Base-by-base conservation (phyloP, 2,888 invertebrate species). In the Leistus spinibarbis region DNA sequence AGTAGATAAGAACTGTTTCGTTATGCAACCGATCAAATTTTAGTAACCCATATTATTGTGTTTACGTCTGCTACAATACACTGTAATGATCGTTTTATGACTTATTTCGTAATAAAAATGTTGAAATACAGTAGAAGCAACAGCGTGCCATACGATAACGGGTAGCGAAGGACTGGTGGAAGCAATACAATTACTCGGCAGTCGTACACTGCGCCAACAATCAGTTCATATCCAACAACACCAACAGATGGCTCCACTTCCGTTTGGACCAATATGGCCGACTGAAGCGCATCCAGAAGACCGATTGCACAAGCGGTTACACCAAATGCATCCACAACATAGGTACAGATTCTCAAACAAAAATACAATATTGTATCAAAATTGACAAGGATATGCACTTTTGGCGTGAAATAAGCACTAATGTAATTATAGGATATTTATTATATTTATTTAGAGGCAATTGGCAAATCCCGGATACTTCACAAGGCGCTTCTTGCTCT, bases 131-230 rank as follows among this genome's bases (percentile, higher is more conserved):
- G 66, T 69, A 23, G 75, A 75, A 13, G 9, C 53, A 7, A 27
- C 64, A 53, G 69, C 27, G 5, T 69, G 69, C 13, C 40, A 63
- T 20, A 82, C 84, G n/a, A 82, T 89, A 78, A 87, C 89, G 22
- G 90, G 90, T 81, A 90, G 90, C 71, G 91, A 91, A 81, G 91
- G 91, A 19, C 85, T 91, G 62, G 89, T 90, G 13, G 91, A 91
- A 83, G 91, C 91, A 1, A 91, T 91, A 78, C 90, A 91, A 78
- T 82, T 91, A 20, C 82, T 91, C 4, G 91, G 91, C 5, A 90
- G 90, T 79, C 86, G 89, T 77, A 90, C 90, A 68, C 82, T 82
- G 77, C 79, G 86, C 20, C 83, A 82, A 70, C 17, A 40, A 13
- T 66, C 54, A 4, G 20, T 27, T 54, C 64, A 63, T 64, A 16